Base-by-base conservation (phyloP, 1,140 invertebrate species). In the Aricia agestis region DNA sequence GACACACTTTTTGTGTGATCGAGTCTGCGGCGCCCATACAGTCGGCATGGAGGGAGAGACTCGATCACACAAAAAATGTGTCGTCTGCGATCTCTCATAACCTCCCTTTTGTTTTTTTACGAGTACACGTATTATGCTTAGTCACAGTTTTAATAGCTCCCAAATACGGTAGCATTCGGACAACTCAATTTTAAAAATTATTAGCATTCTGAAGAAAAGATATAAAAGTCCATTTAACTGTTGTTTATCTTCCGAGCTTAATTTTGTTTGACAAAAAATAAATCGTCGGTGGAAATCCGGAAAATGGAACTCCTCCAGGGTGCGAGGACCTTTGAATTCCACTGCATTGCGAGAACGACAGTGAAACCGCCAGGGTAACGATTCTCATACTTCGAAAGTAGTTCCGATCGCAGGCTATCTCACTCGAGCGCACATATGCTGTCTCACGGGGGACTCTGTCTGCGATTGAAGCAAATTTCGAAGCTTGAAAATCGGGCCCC, bases 221-320 rank as follows among this genome's bases (percentile, higher is more conserved):
- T 52, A 52, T 52, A 52, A 52, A 52, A 52, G 45, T 52, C 45
- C 45, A 52, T 15, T 52, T 52, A 52, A 52, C 45, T 52, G 45
- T 9, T 13, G 45, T 52, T 52, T 52, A 15, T 52, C 45, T 52
- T 11, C 45, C 13, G 36, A 36, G 45, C 45, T 52, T 52, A 52
- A 52, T 52, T 52, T 52, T 52, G 45, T 52, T 52, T 52, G 7
- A 36, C 36, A 52, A 52, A 52, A 52, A 52, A 52, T 52, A 15
- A 15, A 36, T 0, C 45, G 45, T 52, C 45, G 9, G 45, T 52
- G 45, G 45, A 11, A 52, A 52, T 52, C 6, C 13, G 11, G 45
- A 52, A 52, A 52, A 52, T 52, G 11, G 36, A 36, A 9, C 45
- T 52, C 45, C 45, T 13, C 9, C 1, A 52, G 45, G 13, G 45